Base-by-base conservation (phyloP, 2,888 invertebrate genomes). In the Trichacis sp. region DNA sequence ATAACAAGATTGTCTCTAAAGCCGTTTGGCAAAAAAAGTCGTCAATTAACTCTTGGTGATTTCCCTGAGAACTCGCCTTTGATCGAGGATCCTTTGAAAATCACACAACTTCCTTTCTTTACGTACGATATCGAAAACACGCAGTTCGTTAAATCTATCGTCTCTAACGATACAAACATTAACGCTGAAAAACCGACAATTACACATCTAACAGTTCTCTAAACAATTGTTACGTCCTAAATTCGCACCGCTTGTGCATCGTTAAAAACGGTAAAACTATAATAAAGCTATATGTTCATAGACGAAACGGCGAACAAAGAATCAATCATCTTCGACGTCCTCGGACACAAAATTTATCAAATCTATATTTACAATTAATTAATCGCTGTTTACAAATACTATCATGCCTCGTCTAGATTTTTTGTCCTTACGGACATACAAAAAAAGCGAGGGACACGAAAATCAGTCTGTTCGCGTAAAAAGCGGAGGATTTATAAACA, bases 31-130 rank as follows among this genome's bases (percentile, higher is more conserved):
- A 2, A 17, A 42, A 17, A 42, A 42, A 36, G 36, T n/a, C 11
- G n/a, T 11, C n/a, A n/a, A n/a, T n/a, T n/a, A n/a, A n/a, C n/a
- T n/a, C n/a, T n/a, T n/a, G n/a, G n/a, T n/a, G n/a, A 48, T 62
- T 68, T 70, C 68, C 68, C 69, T 70, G 72, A 69, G 68, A 68
- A 68, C 55, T 51, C 48, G 14, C 64, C 71, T 77, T 78, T 76
- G 77, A 78, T 76, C 77, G 75, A 77, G 76, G 78, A 78, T 65
- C 68, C 64, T 51, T 47, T 50, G 51, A 59, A 69, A 71, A 56
- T 63, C 52, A 48, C 54, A 8, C 33, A 51, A 30, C 24, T 24
- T 51, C 30, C 30, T 52, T 46, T 54, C 43, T n/a, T 46, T 63
- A 5, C 50, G 55, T 59, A 51, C n/a, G n/a, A n/a, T n/a, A n/a